These are phyloP conservation scores for Orthosia incerta DNA, from an alignment of 2,888 invertebrate genomes.

Conservation along the genomic window DNA sequence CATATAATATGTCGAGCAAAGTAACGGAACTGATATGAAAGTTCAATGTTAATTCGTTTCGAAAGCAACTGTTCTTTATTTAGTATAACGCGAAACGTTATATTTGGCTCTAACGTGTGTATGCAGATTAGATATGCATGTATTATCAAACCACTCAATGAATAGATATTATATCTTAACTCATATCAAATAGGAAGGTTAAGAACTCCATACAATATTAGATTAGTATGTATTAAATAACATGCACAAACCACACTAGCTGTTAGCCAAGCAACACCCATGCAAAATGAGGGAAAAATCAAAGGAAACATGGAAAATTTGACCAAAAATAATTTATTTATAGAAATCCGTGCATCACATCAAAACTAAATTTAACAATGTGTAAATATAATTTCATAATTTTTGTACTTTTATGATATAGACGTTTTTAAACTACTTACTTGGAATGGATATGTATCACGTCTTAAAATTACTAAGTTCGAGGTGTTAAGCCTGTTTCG, in stretches of 20 bases:
- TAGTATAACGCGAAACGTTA: constrained; percentile 8
- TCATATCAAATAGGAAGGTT: constrained; percentile 21
- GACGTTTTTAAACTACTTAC: constrained; percentile 53
- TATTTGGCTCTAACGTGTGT: constrained; percentile 4
- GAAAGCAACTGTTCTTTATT: constrained; percentile 16
- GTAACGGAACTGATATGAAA: constrained; percentile 22
- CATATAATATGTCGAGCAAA: neutral
- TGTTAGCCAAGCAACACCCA: constrained; percentile 70
- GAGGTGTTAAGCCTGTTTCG: constrained; percentile 6
- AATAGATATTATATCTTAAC: constrained; percentile 20
- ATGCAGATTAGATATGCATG: constrained; percentile 27
- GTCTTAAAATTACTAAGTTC: constrained; percentile 30
- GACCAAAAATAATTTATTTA: constrained; percentile 76
- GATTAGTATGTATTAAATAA: constrained; percentile 36
- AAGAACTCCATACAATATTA: constrained; percentile 28
- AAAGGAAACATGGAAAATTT: constrained; percentile 72
- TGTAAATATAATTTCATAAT: constrained; percentile 60
- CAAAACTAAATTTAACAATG: constrained; percentile 59
- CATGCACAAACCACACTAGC: constrained; percentile 66
- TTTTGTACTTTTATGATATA: constrained; percentile 63
- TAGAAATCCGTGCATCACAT: constrained; percentile 61
- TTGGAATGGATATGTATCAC: constrained; percentile 62
- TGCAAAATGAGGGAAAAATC: constrained; percentile 71
- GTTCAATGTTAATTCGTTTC: constrained; percentile 35
- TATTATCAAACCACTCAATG: constrained; percentile 28